These are phyloP conservation scores for Macaca nemestrina DNA, from an alignment of 2,113 vertebrate species.

Conservation along the genomic window DNA sequence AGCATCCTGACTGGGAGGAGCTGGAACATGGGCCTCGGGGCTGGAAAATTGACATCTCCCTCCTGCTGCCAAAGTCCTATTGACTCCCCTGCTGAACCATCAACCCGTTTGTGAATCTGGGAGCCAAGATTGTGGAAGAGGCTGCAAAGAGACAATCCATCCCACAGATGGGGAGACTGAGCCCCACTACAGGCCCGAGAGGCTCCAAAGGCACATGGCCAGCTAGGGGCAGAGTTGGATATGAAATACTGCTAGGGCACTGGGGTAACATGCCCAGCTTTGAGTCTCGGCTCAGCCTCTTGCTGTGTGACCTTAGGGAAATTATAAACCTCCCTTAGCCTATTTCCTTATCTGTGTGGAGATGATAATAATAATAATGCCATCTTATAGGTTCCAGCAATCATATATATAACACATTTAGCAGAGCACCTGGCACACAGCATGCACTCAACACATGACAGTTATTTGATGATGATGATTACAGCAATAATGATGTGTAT, in stretches of 20 bases:
- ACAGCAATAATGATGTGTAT: neutral
- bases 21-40: neutral
- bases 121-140: neutral
- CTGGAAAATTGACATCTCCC: neutral
- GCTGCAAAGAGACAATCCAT: neutral
- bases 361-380: neutral
- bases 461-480: neutral
- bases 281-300: neutral
- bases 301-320: neutral
- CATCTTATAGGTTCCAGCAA: accelerated
- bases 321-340: neutral
- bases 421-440: neutral
- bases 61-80: neutral
- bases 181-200: neutral
- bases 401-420: neutral
- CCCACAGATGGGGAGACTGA: neutral
- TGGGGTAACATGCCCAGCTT: neutral
- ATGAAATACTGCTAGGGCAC: neutral
- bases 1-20: neutral
- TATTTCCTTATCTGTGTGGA: neutral
- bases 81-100: neutral
- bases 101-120: neutral
- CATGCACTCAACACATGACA: neutral
- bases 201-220: neutral
- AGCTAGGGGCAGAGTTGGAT: neutral